Base-by-base conservation (phyloP, 2,113 vertebrate species). In the Tapirus terrestris region DNA sequence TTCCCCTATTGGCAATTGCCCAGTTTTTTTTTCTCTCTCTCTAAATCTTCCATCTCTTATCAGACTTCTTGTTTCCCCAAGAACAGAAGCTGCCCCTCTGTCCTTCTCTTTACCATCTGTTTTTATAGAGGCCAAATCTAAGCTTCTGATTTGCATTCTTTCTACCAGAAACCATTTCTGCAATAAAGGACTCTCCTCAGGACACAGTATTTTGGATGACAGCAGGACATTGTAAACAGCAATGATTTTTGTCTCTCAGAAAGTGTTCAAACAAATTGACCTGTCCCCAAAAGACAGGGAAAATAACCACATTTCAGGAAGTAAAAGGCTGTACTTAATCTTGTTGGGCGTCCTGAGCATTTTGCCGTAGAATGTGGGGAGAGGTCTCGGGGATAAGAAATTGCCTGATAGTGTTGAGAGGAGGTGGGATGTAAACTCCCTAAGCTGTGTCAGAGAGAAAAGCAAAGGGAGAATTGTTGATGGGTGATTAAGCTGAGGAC, bases 61-160 rank as follows among this genome's bases (percentile, higher is more conserved):
- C 45, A 70, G 48, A 85, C 56, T 93, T 58, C 36, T 90, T 90
- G 73, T 75, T 95, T 95, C 43, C 51, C 75, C 67, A 86, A 65
- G 48, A 93, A 75, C 51, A 81, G n/a, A 95, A 82, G 23, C 51
- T 48, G 21, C 6, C 48, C 14, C 27, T 29, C 27, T 72, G 3
- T 81, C 13, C 14, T 75, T 25, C 73, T 23, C 33, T 81, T 61
- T 48, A 20, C 67, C 60, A 58, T 83, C 33, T 88, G 68, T 65
- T 87, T 91, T 83, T 83, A 53, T 23, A 79, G 45, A 88, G 67
- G 25, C 36, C 75, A 48, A 51, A 33, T 83, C 56, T 51, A 83
- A 73, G 83, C 9, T 60, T 80, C 29, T 51, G 29, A 31, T 89
- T 79, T 83, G 21, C 56, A 76, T 96, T 84, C 56, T 94, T 77